Evolutionary conservation across 2,888 invertebrate genomes (phyloP).

Genomic region (Epicampocera succincta): DNA sequence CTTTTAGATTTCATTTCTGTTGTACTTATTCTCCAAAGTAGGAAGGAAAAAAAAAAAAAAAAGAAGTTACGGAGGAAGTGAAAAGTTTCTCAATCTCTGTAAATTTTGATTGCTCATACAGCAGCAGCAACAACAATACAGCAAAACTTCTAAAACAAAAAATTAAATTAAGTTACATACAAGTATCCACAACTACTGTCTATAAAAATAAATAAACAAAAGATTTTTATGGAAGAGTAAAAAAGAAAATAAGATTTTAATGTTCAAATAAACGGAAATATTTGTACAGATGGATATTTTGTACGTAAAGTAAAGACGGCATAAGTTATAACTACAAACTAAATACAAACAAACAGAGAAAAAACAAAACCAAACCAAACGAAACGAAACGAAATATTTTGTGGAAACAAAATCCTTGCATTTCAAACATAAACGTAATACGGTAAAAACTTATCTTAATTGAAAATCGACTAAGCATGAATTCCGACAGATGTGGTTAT

Average conservation of each 20-base stretch:
- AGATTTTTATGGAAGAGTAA: slow-evolving; percentile 13
- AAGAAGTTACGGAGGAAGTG: slow-evolving; percentile 18
- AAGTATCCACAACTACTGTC: slow-evolving; percentile 40
- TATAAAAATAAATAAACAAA: slow-evolving; percentile 54
- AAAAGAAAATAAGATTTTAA: slow-evolving; percentile 15
- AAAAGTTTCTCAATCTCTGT: slow-evolving; percentile 48
- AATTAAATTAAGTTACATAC: slow-evolving; percentile 52
- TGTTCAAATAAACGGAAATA: slow-evolving; percentile 16
- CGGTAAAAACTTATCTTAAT: slow-evolving; percentile 70
- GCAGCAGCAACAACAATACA: slow-evolving; percentile 39
- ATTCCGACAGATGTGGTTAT: slow-evolving; percentile 71
- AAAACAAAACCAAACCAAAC: too few species aligned
- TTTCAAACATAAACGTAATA: slow-evolving; percentile 58
- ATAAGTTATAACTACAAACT: slow-evolving; percentile 49
- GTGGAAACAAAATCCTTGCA: slow-evolving; percentile 44
- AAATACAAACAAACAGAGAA: slow-evolving; percentile 10
- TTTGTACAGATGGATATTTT: slow-evolving; percentile 16
- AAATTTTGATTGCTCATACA: slow-evolving; percentile 44
- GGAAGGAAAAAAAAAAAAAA: background rate
- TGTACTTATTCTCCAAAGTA: slow-evolving; percentile 5
- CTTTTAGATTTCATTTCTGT: slow-evolving; percentile 13
- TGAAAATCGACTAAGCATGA: slow-evolving; percentile 72
- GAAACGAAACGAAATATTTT: slow-evolving; percentile 34
- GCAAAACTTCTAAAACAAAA: slow-evolving; percentile 37
- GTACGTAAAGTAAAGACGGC: slow-evolving; percentile 6